These are phyloP conservation scores for Habroteleia sp. DNA, from an alignment of 2,888 invertebrate genomes.

Conservation along the genomic window DNA sequence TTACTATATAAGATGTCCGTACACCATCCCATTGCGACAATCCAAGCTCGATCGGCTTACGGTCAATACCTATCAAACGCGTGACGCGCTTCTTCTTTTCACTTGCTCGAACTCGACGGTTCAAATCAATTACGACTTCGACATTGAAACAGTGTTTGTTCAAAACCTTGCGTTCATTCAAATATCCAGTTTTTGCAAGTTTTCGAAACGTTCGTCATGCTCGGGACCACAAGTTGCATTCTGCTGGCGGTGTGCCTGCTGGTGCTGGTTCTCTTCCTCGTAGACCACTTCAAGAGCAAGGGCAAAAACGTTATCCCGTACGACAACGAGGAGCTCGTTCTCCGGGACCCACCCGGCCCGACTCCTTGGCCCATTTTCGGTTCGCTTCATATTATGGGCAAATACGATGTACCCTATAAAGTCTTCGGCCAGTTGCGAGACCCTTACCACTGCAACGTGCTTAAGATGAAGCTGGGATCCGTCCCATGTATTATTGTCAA, in stretches of 20 bases:
- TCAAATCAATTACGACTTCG: neutral
- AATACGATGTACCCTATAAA: constrained; percentile 84
- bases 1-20: constrained; percentile 78
- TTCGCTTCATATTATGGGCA: constrained; percentile 83
- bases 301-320: constrained; percentile 57
- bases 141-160: constrained; percentile 1
- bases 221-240: constrained; percentile 62
- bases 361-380: constrained; percentile 83
- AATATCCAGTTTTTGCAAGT: neutral
- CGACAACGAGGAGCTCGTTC: constrained; percentile 63
- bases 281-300: constrained; percentile 68
- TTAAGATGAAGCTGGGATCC: constrained; percentile 83
- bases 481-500: constrained; percentile 84
- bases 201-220: constrained; percentile 4
- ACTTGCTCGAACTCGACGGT: constrained; percentile 4
- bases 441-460: constrained; percentile 82
- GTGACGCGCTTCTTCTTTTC: constrained; percentile 23
- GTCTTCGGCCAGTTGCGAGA: constrained; percentile 82
- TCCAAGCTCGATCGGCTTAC: constrained; percentile 78
- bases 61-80: constrained; percentile 39
- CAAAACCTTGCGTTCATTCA: neutral
- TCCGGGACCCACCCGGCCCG: constrained; percentile 82
- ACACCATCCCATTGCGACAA: constrained; percentile 77
- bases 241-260: constrained; percentile 69
- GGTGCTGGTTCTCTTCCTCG: constrained; percentile 68